Evolutionary conservation across 2,797 vertebrate species (phyloP), one percentile per base, ranked within the genome.

Genomic region (Zalophus californianus): DNA sequence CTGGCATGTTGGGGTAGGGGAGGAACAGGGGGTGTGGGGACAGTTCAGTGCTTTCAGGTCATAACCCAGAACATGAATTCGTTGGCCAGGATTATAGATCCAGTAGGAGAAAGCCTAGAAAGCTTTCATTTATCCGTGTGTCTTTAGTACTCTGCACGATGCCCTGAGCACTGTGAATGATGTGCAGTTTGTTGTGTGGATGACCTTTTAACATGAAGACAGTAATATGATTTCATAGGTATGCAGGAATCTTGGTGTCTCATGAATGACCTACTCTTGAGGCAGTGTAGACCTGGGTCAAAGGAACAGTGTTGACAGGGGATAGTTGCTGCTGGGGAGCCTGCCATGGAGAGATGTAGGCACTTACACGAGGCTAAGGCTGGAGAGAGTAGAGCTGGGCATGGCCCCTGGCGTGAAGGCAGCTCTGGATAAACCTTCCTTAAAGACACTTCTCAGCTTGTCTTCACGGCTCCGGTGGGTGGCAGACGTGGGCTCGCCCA

Each of bases 181-280:
- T 0, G 2, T 0, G 48, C 32, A 20, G 70, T 66, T 85, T 48
- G 29, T 41, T 5, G 29, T 60, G 64, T 29, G 25, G 52, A 9
- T 23, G 29, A 18, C 54, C 50, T 78, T 35, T 25, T 25, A 12
- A 27, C 35, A 13, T 4, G 50, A 27, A 35, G 56, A 12, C 20
- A 0, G 20, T 32, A 1, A 0, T 12, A 3, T 3, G 48, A 15
- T 48, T 62, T 35, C 38, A 3, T 1, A 7, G 0, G 0, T 8
- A 0, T 3, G 1, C 56, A 64, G 29, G 48, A 56, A 32, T 25
- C 27, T 38, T 15, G 58, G 83, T 8, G 38, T n/a, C 70, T 84
- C 62, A 5, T 0, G 16, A 41, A 13, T 14, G 62, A 35, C 79
- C 1, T 5, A 25, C 70, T 44, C 10, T 48, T 1, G 0, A 4